phyloP scores from a whole-genome alignment of 35 echinoderm and acorn worm species.

The Heliocidaris tuberculata region DNA sequence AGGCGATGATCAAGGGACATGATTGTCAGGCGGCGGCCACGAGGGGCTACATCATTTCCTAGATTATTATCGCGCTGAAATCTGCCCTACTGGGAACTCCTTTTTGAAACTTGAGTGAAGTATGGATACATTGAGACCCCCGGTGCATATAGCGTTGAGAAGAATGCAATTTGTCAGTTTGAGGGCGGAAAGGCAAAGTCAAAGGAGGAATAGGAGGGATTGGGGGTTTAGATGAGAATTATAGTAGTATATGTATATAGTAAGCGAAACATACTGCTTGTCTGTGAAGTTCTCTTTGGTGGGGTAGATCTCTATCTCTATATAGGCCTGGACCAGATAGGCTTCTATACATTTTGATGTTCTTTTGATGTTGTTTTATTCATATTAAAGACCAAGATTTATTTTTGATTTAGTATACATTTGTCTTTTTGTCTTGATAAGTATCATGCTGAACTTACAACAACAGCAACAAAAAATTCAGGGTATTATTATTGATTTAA shows the following conservation, averaged over 20 bases:
- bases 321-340: too few relatives aligned
- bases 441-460: too few relatives aligned
- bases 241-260: not conserved
- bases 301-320: too few relatives aligned
- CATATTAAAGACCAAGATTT: too few relatives aligned
- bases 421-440: too few relatives aligned
- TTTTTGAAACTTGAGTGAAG: constrained; percentile 2
- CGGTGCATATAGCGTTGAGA: not conserved
- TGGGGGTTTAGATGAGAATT: not conserved
- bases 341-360: too few relatives aligned
- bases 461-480: too few relatives aligned
- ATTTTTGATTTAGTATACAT: too few relatives aligned
- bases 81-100: not conserved
- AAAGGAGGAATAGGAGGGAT: not conserved
- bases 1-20: not conserved
- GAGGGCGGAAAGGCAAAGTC: not conserved
- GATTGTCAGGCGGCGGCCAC: not conserved
- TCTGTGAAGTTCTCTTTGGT: too few relatives aligned
- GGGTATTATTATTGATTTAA: too few relatives aligned
- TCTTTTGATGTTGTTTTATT: too few relatives aligned
- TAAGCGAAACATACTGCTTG: not conserved
- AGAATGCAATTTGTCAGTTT: not conserved
- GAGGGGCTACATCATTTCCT: not conserved
- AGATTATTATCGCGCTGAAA: not conserved
- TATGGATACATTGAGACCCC: not conserved